Percentiles rank a stretch among this genome's conserved stretches.
These are phyloP conservation scores for Eurois occulta DNA, from an alignment of 2,888 invertebrate genomes.

Conservation along the genomic window DNA sequence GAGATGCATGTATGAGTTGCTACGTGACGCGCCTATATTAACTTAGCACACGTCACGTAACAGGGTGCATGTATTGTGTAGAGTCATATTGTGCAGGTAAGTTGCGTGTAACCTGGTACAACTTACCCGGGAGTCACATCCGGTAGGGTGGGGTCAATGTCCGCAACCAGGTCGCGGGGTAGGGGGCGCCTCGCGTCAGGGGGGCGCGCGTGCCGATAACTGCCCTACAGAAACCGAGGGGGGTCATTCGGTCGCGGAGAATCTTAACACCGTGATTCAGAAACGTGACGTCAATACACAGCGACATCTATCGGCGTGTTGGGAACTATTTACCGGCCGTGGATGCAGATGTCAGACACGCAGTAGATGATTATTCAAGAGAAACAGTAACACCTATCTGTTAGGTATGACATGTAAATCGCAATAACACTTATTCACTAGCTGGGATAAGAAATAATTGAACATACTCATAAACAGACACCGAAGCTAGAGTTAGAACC, in stretches of 20 bases:
- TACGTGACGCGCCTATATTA: too few relatives aligned
- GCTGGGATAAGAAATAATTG: not conserved
- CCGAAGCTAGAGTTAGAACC: not conserved
- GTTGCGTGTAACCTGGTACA: too few relatives aligned
- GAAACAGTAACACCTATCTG: not conserved
- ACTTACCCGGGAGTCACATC: too few relatives aligned
- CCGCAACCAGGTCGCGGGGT: too few relatives aligned
- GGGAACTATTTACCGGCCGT: not conserved
- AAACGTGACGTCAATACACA: not conserved
- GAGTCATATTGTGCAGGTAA: too few relatives aligned
- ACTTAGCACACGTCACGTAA: too few relatives aligned
- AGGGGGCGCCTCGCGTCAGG: too few relatives aligned
- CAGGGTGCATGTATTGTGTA: too few relatives aligned
- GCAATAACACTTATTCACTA: not conserved
- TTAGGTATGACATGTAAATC: not conserved
- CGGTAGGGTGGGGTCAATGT: too few relatives aligned
- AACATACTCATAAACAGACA: not conserved
- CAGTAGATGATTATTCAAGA: not conserved
- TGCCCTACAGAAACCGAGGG: not conserved
- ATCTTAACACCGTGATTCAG: conserved; percentile 34
- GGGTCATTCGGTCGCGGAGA: conserved; percentile 16
- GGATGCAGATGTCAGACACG: not conserved
- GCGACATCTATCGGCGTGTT: not conserved
- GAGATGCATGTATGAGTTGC: too few relatives aligned
- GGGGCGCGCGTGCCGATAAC: too few relatives aligned